Evolutionary conservation across 2,888 invertebrate genomes (phyloP).

Genomic region (Ceramica pisi): DNA sequence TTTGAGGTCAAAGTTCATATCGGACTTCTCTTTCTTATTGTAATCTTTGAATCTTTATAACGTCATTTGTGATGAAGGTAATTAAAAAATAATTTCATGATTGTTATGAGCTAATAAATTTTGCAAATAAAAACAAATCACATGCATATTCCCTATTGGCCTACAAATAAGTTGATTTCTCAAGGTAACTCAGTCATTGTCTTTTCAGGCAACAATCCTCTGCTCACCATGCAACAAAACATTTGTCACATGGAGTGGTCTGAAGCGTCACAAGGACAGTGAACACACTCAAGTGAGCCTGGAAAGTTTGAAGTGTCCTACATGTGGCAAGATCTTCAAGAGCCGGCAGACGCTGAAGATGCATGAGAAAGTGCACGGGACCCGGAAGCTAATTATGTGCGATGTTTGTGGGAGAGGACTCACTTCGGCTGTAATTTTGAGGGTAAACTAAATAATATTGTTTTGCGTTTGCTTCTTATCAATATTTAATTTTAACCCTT

Average conservation of each 20-base stretch:
- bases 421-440: conserved; percentile 75
- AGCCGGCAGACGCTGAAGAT: conserved; percentile 78
- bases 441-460: conserved; percentile 66
- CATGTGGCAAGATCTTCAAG: conserved; percentile 83
- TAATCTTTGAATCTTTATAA: too few relatives aligned
- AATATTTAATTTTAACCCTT: too few relatives aligned
- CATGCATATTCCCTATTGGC: too few relatives aligned
- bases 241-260: conserved; percentile 82
- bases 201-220: conserved; percentile 71
- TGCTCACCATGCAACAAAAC: conserved; percentile 82
- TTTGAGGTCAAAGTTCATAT: too few relatives aligned
- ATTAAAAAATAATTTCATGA: too few relatives aligned
- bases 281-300: conserved; percentile 78
- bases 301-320: conserved; percentile 77
- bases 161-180: too few relatives aligned
- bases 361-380: conserved; percentile 79
- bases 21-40: too few relatives aligned
- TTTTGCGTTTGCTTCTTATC: too few relatives aligned
- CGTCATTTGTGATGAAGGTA: too few relatives aligned
- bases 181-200: too few relatives aligned
- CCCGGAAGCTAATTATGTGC: conserved; percentile 78
- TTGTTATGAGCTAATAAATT: too few relatives aligned
- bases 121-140: too few relatives aligned
- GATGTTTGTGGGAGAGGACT: conserved; percentile 85
- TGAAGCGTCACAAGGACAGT: conserved; percentile 79